Base-by-base conservation (phyloP, 2,797 vertebrate genomes). In the Todus mexicanus region DNA sequence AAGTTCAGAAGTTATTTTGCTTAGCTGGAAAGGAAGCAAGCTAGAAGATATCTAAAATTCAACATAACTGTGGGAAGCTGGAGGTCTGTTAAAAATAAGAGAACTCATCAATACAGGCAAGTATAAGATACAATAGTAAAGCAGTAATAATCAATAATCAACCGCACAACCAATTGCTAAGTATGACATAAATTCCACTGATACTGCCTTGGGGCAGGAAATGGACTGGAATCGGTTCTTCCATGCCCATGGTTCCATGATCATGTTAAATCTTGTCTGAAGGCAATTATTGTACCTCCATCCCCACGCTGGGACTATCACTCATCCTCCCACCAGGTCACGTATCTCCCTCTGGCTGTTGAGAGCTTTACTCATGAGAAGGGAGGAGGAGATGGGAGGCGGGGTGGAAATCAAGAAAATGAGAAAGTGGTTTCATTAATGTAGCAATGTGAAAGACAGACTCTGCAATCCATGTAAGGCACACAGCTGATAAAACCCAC, bases 131-230 rank as follows among this genome's bases (percentile, higher is more conserved):
- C 9, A 48, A 53, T 2, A 65, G 7, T 57, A 75, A 77, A n/a
- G 59, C 61, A 87, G 63, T 86, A 91, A 87, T 31, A 60, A 86
- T 57, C 61, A 86, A 78, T 66, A 48, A 68, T 40, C 57, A 92
- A 87, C 37, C 35, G 26, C 33, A 79, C 45, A 82, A 37, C 17
- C 25, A 72, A 61, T 72, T 77, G 57, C 22, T 35, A 74, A 68
- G 35, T 48, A 74, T 29, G 19, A 68, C 7, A 22, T 27, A 66
- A 66, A 76, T n/a, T 64, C 84, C 33, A 73, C 38, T 42, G 17
- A 77, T 38, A 57, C 4, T 40, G 50, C 38, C n/a, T 68, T 59
- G 20, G 25, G 35, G 43, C 38, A 81, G 42, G 61, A 85, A 87
- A 69, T 2, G 11, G 57, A 68, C 25, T 48, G 48, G 35, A 89